phyloP scores from a whole-genome alignment of 2,113 vertebrate species.

The Stegostoma tigrinum region DNA sequence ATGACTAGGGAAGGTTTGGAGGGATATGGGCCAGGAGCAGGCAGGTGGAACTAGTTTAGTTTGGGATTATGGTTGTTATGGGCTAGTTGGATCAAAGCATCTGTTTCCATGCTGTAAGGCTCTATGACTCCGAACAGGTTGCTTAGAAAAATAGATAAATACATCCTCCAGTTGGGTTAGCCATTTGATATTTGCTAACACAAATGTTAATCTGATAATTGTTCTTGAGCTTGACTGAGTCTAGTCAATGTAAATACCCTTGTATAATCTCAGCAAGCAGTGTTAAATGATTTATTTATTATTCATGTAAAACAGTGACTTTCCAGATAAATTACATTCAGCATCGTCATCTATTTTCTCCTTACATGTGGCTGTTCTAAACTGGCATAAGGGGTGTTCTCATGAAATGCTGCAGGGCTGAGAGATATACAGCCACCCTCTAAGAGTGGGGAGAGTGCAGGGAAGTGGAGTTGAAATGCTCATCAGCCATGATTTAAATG shows the following conservation, averaged over 20 bases:
- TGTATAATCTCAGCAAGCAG: neutral
- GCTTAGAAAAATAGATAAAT: no score
- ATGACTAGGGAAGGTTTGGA: no score
- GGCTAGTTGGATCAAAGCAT: no score
- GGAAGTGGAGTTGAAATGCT: no score
- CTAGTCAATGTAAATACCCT: neutral
- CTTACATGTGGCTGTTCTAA: neutral
- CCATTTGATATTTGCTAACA: neutral
- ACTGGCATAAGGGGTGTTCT: neutral
- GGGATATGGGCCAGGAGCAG: no score
- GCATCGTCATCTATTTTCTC: neutral
- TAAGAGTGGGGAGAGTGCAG: no score
- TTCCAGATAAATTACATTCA: conserved; percentile 5
- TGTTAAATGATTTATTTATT: conserved; percentile 8
- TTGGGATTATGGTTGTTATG: no score
- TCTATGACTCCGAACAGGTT: no score
- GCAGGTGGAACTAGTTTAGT: no score
- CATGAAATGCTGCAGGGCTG: neutral
- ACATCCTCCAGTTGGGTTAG: neutral
- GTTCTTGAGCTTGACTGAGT: neutral
- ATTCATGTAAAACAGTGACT: conserved; percentile 20
- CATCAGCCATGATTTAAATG: no score
- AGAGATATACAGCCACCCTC: neutral
- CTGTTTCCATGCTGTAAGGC: no score
- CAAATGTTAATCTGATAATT: conserved; percentile 17